Evolutionary conservation across 2,888 invertebrate genomes (phyloP).

Genomic region (Parochlus steinenii): DNA sequence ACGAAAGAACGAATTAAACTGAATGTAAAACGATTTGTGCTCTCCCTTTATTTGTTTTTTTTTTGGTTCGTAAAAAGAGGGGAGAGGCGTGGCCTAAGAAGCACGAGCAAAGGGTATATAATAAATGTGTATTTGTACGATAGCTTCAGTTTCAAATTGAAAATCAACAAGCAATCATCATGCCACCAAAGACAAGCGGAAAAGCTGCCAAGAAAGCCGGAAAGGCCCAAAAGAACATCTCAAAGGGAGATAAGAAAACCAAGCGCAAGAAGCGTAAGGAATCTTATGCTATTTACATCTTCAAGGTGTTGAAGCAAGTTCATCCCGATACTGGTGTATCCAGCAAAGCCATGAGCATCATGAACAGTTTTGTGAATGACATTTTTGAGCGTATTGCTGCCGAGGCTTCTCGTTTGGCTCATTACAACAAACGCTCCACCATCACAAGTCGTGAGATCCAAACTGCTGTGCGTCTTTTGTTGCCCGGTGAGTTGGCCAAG

Average conservation of each 20-base stretch:
- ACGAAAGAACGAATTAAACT: neutral
- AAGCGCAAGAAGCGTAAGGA: slow-evolving; percentile 39
- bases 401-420: slow-evolving; percentile 45
- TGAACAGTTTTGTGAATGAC: slow-evolving; percentile 56
- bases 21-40: too few species aligned
- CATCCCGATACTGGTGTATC: slow-evolving; percentile 49
- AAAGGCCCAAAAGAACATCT: slow-evolving; percentile 39
- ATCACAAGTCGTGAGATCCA: slow-evolving; percentile 53
- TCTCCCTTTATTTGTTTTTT: neutral
- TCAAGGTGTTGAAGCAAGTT: too few species aligned
- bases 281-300: slow-evolving; percentile 41
- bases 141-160: neutral
- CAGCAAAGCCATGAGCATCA: too few species aligned
- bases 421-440: slow-evolving; percentile 45
- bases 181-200: slow-evolving; percentile 27
- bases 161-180: slow-evolving; percentile 12
- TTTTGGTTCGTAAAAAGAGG: neutral
- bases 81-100: slow-evolving; percentile 5
- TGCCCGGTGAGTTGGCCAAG: slow-evolving; percentile 58
- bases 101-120: too few species aligned
- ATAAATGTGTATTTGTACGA: slow-evolving; percentile 2
- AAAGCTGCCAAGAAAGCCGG: slow-evolving; percentile 35
- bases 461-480: slow-evolving; percentile 44
- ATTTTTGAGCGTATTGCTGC: slow-evolving; percentile 53
- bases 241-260: slow-evolving; percentile 39